Evolutionary conservation across 2,797 vertebrate species (phyloP).

Genomic region (Oreochromis grahami): DNA sequence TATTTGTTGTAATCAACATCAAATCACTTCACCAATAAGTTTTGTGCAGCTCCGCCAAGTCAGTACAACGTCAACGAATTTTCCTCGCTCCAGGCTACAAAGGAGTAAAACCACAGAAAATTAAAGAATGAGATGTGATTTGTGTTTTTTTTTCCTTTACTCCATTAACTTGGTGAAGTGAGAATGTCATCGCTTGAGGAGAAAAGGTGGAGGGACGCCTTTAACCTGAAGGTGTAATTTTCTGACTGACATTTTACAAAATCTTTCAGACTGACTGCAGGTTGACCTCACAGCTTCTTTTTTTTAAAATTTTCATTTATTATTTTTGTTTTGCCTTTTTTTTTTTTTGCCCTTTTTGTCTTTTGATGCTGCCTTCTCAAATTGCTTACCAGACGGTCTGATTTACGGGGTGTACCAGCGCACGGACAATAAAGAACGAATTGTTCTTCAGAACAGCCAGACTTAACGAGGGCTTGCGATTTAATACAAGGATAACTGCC

Average conservation of each 20-base stretch:
- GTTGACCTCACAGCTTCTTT: not conserved
- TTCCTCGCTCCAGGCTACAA: not conserved
- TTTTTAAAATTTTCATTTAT: not conserved
- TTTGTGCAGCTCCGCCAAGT: conserved; percentile 4
- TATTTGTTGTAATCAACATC: conserved; percentile 20
- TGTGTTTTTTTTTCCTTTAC: conserved; percentile 6
- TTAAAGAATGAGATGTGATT: conserved; percentile 11
- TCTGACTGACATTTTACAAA: not conserved
- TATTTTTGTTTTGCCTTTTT: too few relatives aligned
- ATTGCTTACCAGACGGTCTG: not conserved
- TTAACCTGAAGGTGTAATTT: not conserved
- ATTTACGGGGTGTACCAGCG: not conserved
- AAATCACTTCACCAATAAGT: conserved; percentile 14
- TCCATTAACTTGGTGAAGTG: conserved; percentile 17
- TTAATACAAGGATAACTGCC: not conserved
- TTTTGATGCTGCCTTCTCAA: not conserved
- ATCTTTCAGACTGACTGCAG: not conserved
- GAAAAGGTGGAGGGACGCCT: not conserved
- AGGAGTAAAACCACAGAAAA: conserved; percentile 30
- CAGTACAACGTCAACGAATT: conserved; percentile 3
- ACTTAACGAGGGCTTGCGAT: not conserved
- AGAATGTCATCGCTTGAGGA: not conserved
- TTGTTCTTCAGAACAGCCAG: not conserved
- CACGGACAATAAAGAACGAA: not conserved
- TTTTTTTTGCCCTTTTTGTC: not conserved